These are phyloP conservation scores for Notarius quadriscutis DNA, from an alignment of 2,113 vertebrate species.

Conservation along the genomic window DNA sequence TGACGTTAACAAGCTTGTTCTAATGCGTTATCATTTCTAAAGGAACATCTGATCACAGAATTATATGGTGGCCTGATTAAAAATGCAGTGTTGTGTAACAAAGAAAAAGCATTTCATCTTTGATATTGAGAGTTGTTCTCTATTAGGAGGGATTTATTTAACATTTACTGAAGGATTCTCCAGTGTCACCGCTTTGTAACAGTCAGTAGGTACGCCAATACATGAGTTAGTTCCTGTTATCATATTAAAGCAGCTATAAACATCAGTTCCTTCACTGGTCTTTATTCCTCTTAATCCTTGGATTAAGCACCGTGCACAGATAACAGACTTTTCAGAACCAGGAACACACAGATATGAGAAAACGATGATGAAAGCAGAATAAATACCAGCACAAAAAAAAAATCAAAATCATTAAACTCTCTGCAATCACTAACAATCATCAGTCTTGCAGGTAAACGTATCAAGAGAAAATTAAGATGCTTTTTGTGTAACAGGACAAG, in stretches of 20 bases:
- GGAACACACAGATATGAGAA: neutral
- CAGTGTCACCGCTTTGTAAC: neutral
- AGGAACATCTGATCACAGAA: neutral
- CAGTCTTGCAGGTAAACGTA: neutral
- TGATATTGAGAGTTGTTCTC: neutral
- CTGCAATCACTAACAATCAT: neutral
- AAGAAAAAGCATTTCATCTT: neutral
- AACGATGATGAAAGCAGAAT: neutral
- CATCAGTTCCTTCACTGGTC: too few species aligned
- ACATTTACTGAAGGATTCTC: neutral
- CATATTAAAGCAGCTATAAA: too few species aligned
- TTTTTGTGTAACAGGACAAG: neutral
- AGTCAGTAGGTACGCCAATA: too few species aligned
- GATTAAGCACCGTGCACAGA: neutral
- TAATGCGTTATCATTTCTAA: neutral
- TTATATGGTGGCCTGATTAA: too few species aligned
- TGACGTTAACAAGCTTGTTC: neutral
- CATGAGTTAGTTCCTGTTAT: too few species aligned
- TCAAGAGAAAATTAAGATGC: neutral
- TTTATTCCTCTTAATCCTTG: too few species aligned
- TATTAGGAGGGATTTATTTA: neutral
- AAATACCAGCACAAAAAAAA: neutral
- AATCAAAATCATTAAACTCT: neutral
- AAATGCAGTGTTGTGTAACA: neutral
- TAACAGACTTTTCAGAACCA: neutral